Conservation (phyloP, 2,113 vertebrate genomes). For the Cochlearius cochlearius region DNA sequence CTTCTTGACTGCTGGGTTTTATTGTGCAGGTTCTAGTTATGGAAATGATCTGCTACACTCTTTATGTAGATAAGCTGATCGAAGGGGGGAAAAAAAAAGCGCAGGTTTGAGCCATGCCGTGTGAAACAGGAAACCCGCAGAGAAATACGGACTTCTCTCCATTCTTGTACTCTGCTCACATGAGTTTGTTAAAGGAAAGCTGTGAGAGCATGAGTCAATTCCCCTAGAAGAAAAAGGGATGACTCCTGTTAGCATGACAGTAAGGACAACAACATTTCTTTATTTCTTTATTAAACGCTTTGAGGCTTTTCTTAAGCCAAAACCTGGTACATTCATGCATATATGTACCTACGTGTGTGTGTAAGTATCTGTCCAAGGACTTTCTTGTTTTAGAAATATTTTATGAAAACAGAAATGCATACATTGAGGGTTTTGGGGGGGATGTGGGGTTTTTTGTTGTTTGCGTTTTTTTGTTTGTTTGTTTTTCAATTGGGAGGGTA, state of each 20-base stretch:
- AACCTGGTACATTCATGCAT: background rate
- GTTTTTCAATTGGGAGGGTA: background rate
- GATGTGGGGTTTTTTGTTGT: too few species aligned
- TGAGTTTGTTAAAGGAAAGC: background rate
- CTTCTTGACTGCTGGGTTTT: background rate
- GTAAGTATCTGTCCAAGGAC: background rate
- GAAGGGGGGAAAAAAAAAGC: background rate
- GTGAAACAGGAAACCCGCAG: background rate
- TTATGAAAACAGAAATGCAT: background rate
- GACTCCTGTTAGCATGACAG: background rate
- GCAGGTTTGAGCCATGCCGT: background rate
- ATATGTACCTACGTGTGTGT: background rate
- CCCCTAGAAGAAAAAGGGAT: background rate
- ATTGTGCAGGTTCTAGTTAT: background rate
- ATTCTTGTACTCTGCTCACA: background rate
- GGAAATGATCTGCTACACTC: background rate
- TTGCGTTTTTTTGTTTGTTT: background rate
- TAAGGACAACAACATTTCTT: background rate
- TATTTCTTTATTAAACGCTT: background rate
- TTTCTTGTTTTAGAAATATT: background rate
- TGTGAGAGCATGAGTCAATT: background rate
- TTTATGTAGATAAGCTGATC: background rate
- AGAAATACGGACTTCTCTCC: background rate
- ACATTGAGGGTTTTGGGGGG: background rate
- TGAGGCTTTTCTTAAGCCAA: background rate